phyloP scores from a whole-genome alignment of 2,113 vertebrate genomes.

The Zingel zingel region DNA sequence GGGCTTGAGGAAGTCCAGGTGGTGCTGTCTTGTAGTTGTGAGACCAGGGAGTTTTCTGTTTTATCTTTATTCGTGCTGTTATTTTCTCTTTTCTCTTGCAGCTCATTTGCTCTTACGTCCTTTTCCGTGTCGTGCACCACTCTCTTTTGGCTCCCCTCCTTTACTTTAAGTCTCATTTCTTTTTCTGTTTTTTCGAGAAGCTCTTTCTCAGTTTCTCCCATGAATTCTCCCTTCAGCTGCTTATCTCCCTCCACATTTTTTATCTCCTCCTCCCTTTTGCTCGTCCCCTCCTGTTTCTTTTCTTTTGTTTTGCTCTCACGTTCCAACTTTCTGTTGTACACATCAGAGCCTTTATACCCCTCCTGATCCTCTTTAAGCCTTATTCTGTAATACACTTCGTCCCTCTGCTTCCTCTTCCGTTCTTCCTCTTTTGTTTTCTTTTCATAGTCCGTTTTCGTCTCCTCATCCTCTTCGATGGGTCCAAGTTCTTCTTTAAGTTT shows the following conservation, averaged over 20 bases:
- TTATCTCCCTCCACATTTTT: background rate
- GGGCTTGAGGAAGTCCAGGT: background rate
- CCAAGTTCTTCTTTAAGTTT: background rate
- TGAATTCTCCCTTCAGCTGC: background rate
- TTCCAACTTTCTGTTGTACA: background rate
- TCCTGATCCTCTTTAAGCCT: background rate
- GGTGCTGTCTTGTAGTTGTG: background rate
- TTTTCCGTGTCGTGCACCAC: background rate
- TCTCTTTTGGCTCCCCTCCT: background rate
- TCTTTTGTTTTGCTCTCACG: constrained; percentile 1
- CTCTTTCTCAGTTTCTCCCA: background rate
- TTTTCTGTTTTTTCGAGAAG: background rate
- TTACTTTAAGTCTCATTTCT: constrained; percentile 4
- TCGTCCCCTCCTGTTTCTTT: background rate
- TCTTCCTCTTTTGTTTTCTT: background rate
- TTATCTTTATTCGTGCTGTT: background rate
- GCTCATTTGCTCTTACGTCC: background rate
- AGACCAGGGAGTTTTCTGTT: background rate
- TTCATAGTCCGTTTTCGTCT: background rate
- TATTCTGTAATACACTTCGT: too few relatives aligned
- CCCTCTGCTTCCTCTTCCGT: background rate
- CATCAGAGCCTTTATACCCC: background rate
- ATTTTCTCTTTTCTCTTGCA: constrained; percentile 1
- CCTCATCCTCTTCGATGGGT: background rate
- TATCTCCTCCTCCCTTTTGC: background rate